Evolutionary conservation across 1,140 invertebrate species (phyloP).

Genomic region (Wiebesia pumilae): DNA sequence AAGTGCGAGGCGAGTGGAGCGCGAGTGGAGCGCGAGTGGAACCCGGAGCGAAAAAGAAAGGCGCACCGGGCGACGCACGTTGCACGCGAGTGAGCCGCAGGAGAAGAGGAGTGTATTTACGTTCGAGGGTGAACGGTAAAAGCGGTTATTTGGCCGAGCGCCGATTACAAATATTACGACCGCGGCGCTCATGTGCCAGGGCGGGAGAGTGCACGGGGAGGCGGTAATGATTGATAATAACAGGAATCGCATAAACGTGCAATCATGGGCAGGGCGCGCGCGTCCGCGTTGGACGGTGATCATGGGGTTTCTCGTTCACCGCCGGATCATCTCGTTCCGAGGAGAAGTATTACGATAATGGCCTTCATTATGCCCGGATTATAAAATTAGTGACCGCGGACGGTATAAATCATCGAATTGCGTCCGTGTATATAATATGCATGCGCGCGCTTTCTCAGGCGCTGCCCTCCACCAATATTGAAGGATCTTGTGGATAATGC

Average conservation of each 20-base stretch:
- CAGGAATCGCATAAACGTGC: constrained; percentile 71
- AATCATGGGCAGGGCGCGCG: constrained; percentile 59
- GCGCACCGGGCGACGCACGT: background rate
- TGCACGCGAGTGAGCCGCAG: background rate
- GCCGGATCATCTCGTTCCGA: constrained; percentile 64
- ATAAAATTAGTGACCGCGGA: constrained; percentile 69
- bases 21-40: background rate
- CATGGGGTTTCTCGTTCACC: constrained; percentile 55
- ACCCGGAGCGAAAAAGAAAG: background rate
- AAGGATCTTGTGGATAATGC: background rate
- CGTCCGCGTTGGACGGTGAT: constrained; percentile 58
- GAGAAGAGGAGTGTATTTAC: background rate
- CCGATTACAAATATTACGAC: constrained; percentile 41
- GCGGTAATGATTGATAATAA: constrained; percentile 72
- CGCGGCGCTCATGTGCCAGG: background rate
- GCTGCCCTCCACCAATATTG: background rate
- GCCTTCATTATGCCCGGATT: constrained; percentile 68
- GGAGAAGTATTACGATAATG: constrained; percentile 72
- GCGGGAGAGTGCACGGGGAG: background rate
- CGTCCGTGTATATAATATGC: background rate
- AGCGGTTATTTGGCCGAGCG: constrained; percentile 41
- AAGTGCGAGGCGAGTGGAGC: too few relatives aligned
- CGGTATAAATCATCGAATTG: constrained; percentile 64
- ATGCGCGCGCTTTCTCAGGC: background rate
- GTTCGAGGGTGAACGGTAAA: constrained; percentile 29